phyloP scores from a whole-genome alignment of 1,140 invertebrate genomes.

The Oedothorax gibbosus region DNA sequence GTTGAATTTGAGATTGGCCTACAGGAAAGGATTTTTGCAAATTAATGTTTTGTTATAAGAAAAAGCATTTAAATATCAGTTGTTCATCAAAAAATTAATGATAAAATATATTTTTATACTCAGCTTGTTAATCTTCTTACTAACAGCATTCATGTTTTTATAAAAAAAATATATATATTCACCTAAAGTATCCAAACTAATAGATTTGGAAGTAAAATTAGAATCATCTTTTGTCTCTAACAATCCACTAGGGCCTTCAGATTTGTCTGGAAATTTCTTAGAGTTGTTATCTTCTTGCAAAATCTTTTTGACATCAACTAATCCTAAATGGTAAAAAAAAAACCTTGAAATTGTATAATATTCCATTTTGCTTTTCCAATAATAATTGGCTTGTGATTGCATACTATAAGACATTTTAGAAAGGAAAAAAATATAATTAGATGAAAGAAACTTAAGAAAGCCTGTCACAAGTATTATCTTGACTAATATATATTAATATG shows the following conservation, averaged over 20 bases:
- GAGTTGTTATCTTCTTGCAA: conserved; percentile 5
- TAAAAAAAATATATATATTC: background rate
- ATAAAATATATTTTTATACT: too few species aligned
- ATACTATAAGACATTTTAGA: background rate
- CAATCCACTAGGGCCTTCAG: too few species aligned
- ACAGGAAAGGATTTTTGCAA: background rate
- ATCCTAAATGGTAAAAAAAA: background rate
- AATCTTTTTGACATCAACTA: conserved; percentile 31
- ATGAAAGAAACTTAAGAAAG: background rate
- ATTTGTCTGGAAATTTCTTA: conserved; percentile 18
- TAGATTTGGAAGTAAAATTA: conserved; percentile 22
- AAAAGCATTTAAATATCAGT: too few species aligned
- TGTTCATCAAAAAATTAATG: too few species aligned
- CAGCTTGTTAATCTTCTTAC: too few species aligned
- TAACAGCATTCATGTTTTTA: too few species aligned
- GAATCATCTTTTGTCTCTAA: conserved; percentile 10
- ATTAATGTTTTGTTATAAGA: background rate
- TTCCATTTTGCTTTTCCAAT: too few species aligned
- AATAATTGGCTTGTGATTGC: background rate
- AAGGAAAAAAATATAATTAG: background rate
- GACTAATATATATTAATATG: background rate
- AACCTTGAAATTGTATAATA: background rate
- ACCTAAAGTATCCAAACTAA: conserved; percentile 13
- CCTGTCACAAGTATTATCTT: too few species aligned
- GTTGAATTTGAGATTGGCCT: conserved; percentile 12